These are phyloP conservation scores for Carollia perspicillata DNA, from an alignment of 2,113 vertebrate species.

Conservation along the genomic window DNA sequence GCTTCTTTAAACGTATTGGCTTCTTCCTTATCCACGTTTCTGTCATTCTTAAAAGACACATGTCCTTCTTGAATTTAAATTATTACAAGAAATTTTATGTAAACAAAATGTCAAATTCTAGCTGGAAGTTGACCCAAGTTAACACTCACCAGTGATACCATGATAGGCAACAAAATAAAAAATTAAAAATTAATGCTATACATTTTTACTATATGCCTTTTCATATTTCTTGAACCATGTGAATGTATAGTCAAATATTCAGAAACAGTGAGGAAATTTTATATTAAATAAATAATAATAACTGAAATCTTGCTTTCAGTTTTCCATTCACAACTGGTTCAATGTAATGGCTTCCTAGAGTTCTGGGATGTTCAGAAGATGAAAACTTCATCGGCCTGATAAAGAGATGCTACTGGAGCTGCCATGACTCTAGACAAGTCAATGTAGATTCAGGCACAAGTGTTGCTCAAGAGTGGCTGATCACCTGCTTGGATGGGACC, in stretches of 20 bases:
- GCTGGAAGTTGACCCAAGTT: not conserved
- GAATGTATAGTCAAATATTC: not conserved
- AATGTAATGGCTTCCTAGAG: not conserved
- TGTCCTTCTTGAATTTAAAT: conserved; percentile 40
- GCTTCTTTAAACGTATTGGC: not conserved
- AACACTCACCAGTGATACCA: not conserved
- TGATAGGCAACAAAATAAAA: not conserved
- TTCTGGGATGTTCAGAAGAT: not conserved
- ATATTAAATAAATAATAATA: conserved; percentile 11
- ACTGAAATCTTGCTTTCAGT: not conserved
- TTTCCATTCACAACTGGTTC: not conserved
- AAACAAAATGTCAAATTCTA: conserved; percentile 34
- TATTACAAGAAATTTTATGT: conserved; percentile 26
- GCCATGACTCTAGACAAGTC: not conserved
- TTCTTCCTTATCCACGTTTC: not conserved
- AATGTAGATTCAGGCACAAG: not conserved
- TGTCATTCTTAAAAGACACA: conserved; percentile 1
- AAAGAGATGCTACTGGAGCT: not conserved
- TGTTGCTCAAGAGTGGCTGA: not conserved
- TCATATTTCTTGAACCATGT: not conserved
- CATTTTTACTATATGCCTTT: not conserved
- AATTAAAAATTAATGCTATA: not conserved
- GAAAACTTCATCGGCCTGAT: not conserved
- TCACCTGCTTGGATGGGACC: not conserved
- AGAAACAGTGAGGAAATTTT: not conserved